Percentiles rank a stretch among this genome's conserved stretches.
Conservation (phyloP, 2,888 invertebrate genomes). For the Tryphoninae sp. region DNA sequence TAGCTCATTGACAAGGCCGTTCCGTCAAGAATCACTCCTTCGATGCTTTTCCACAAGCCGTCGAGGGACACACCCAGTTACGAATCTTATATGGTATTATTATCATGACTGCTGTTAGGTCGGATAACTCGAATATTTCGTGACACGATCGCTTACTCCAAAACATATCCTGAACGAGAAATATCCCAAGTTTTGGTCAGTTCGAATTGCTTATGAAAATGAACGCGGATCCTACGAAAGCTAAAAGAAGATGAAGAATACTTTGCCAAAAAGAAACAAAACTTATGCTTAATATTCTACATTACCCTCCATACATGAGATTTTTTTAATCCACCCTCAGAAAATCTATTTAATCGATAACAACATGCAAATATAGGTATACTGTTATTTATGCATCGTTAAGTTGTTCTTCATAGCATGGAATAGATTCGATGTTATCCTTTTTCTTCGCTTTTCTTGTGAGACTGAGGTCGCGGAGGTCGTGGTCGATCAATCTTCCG, state of each 20-base stretch:
- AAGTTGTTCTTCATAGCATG: neutral
- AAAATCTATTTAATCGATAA: too few relatives aligned
- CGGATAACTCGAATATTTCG: constrained; percentile 31
- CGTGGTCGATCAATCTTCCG: constrained; percentile 11
- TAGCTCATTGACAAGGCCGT: constrained; percentile 72
- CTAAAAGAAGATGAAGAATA: too few relatives aligned
- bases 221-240: neutral
- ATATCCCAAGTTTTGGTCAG: neutral
- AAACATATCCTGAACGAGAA: neutral
- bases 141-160: constrained; percentile 21
- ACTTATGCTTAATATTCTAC: too few relatives aligned
- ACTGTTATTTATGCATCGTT: neutral
- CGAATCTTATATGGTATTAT: constrained; percentile 32
- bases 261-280: too few relatives aligned
- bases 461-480: constrained; percentile 15
- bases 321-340: too few relatives aligned
- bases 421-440: neutral
- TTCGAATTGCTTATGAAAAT: neutral
- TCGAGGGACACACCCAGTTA: constrained; percentile 63
- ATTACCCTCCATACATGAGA: too few relatives aligned
- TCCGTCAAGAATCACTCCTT: constrained; percentile 62
- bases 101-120: constrained; percentile 16
- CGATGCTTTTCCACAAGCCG: constrained; percentile 55
- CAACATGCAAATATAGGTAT: too few relatives aligned
- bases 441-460: constrained; percentile 14